Evolutionary conservation across 2,888 invertebrate species (phyloP).

Genomic region (Drosophila longiperda): DNA sequence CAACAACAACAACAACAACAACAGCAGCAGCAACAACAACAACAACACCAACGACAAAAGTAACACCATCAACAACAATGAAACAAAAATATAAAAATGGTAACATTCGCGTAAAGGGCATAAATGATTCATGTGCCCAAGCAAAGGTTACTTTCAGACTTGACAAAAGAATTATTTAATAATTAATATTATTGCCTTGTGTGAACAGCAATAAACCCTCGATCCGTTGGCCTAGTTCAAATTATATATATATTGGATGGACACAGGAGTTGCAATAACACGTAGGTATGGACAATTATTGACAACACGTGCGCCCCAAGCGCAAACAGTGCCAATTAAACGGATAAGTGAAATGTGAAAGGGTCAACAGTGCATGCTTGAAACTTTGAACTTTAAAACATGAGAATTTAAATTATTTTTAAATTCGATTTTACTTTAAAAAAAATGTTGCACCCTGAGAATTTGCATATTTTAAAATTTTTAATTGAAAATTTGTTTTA

Average conservation of each 20-base stretch:
- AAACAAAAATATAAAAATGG: conserved; percentile 6
- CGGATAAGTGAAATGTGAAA: conserved; percentile 32
- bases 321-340: conserved; percentile 12
- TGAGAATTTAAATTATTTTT: neutral
- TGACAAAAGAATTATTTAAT: conserved; percentile 43
- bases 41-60: conserved; percentile 27
- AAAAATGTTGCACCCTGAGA: neutral
- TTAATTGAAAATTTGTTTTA: neutral
- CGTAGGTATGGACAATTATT: conserved; percentile 19
- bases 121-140: conserved; percentile 64
- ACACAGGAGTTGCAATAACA: conserved; percentile 1
- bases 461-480: neutral
- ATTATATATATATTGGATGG: neutral
- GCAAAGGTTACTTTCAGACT: conserved; percentile 45
- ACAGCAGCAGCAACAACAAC: conserved; percentile 16
- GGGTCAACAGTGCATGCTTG: neutral
- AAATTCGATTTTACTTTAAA: neutral
- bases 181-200: conserved; percentile 29
- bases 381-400: neutral
- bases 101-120: conserved; percentile 42
- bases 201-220: neutral
- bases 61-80: conserved; percentile 22
- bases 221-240: conserved; percentile 3
- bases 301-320: conserved; percentile 14
- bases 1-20: conserved; percentile 25